Evolutionary conservation across 2,113 vertebrate species (phyloP), one percentile per base, ranked within the genome.

Genomic region (Heterocephalus glaber): DNA sequence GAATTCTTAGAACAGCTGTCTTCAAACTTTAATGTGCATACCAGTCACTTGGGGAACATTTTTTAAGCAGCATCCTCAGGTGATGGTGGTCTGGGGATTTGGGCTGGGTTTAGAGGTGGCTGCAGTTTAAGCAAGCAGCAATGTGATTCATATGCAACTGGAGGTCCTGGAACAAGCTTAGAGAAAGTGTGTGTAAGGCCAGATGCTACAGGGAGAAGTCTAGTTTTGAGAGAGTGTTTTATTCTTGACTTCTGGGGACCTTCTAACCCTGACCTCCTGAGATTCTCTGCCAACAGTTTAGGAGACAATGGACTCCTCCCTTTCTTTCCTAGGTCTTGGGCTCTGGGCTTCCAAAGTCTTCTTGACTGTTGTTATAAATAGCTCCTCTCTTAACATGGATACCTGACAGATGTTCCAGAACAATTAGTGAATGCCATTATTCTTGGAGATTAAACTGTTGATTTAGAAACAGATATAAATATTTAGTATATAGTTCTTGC

Each of bases 381-480:
- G 16, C 7, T 20, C 19, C 44, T 52, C 12, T 95, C 68, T 92
- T 83, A 88, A 33, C 30, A 41, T 26, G 72, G 63, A n/a, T 65
- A 52, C 4, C 14, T 90, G 81, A 76, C 70, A 68, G 63, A 24
- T 38, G 41, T 72, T 92, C 60, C 60, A 90, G 92, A 87, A 38
- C 66, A 86, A 80, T 86, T 74, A 60, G 49, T 70, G 49, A 95
- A 26, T 80, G 66, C 19, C 44, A 44, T 94, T 96, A 72, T 89
- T 96, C 61, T 41, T 81, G 33, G 54, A 95, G 77, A 94, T 85
- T 84, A 91, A 95, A 90, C 66, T 81, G n/a, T 52, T 84, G 54
- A 91, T 61, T 94, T 95, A 86, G 83, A 94, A 96, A 84, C 56
- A 92, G 70, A 91, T 49, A 93, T 85, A 96, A 89, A 95, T 95